Base-by-base conservation (phyloP, 2,888 invertebrate species). In the Trileptium ribeirensis region DNA sequence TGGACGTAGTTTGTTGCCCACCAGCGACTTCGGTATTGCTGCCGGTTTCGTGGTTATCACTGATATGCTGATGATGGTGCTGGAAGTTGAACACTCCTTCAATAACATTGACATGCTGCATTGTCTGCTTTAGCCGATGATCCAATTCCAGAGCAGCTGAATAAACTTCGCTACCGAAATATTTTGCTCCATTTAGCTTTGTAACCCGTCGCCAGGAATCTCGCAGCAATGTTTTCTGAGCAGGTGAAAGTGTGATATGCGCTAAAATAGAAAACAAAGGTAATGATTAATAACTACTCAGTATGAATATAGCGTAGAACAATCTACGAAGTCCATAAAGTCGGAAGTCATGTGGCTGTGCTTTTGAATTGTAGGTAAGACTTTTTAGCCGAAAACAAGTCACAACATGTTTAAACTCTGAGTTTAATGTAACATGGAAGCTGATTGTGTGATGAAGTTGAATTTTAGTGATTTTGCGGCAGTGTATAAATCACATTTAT, bases 81-180 rank as follows among this genome's bases (percentile, higher is more conserved):
- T 64, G 51, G 82, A 78, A 38, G 33, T 67, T 67, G 78, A 82
- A 80, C 39, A 82, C 77, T 24, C 78, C 83, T 24, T 82, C 78
- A 74, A 83, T 81, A 1, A 81, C 82, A 37, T 40, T 37, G 31
- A 81, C 82, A 79, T 83, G 83, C 39, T 83, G 82, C 79, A 83
- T 83, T 34, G 82, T 78, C 31, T 75, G 34, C 79, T 83, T 83
- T 31, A 83, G 67, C 8, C 51, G 8, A 51, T 24, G 8, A 24
- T 51, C 51, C 8, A 8, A 24, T 15, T 51, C 51, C 8, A 51
- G 51, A 15, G 51, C 51, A 8, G 51, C 51, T 51, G 51, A 8
- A 24, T 51, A 51, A 15, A 51, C 51, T 51, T 51, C 51, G 51
- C 24, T 51, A 51, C 51, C 51, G 24, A 51, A 51, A 51, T 51